Evolutionary conservation across 53 echinoderm and acorn worm species (phyloP), one percentile per base, ranked within the genome.

Genomic region (Patiria pectinifera): DNA sequence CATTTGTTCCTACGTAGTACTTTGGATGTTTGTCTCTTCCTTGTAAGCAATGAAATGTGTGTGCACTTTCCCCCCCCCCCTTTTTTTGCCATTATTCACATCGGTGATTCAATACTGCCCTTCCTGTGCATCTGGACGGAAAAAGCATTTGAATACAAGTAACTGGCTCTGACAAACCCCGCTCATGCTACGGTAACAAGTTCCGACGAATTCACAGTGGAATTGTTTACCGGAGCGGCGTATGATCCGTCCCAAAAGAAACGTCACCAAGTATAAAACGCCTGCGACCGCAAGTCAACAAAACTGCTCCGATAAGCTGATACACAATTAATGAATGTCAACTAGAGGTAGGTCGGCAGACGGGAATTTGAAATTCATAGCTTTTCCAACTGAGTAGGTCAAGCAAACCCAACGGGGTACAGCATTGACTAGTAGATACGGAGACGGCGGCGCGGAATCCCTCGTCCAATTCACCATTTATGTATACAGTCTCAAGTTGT

Each of bases 321-420:
- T 74, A 47, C 71, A 24, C 74, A 71, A 86, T 49, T 72, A 72
- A 72, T 59, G 14, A 86, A 86, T 49, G 86, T 86, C 71, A 86
- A 86, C 86, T 53, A 61, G 46, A 35, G n/a, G 48, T 76, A 24
- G 69, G 69, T 35, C 48, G 63, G 11, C 21, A 85, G 85, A 85
- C 10, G 11, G 85, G 21, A 69, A 86, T 86, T 86, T 12, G 74
- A 86, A 86, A 86, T 86, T 86, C 86, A 86, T 86, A 75, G 86
- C 69, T 71, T 75, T 86, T n/a, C 3, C 48, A 47, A 44, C 45
- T 35, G 8, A 45, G 43, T 43, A 62, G 63, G 25, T 85, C 63
- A 43, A 45, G 18, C 44, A 62, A 45, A 21, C 16, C 48, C 19
- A 18, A 43, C 25, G 12, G 43, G 23, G 10, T 22, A 85, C 18